These are phyloP conservation scores for Portunus trituberculatus DNA, from an alignment of 1,140 invertebrate species.

Conservation along the genomic window DNA sequence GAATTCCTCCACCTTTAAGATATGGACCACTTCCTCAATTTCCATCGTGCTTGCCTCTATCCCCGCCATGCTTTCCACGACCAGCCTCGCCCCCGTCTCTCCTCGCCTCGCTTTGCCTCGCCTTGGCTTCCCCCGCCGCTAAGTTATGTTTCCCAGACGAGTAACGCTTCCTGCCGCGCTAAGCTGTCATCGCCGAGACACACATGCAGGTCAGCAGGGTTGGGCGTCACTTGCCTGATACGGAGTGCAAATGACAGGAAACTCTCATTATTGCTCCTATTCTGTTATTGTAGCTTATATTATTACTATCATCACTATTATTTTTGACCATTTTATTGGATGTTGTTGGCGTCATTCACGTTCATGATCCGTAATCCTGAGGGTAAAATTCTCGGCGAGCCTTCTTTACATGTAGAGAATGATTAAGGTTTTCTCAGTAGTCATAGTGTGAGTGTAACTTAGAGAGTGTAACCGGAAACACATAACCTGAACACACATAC, in stretches of 20 bases:
- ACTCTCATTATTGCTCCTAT: not conserved
- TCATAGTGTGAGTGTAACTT: not conserved
- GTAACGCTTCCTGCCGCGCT: not conserved
- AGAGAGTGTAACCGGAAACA: not conserved
- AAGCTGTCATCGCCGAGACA: not conserved
- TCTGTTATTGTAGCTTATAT: not conserved
- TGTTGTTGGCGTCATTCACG: not conserved
- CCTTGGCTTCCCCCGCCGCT: not conserved
- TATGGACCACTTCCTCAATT: constrained; percentile 7
- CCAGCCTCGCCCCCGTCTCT: not conserved
- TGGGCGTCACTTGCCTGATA: not conserved
- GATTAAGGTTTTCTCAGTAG: not conserved
- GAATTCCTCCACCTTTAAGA: not conserved
- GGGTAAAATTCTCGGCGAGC: not conserved
- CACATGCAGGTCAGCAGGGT: not conserved
- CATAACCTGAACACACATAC: not conserved
- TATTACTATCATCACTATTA: not conserved
- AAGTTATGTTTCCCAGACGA: not conserved
- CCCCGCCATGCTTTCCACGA: not conserved
- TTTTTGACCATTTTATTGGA: not conserved
- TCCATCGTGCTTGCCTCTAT: not conserved
- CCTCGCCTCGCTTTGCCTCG: too few relatives aligned
- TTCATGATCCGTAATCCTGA: too few relatives aligned
- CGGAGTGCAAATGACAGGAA: not conserved
- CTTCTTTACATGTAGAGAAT: not conserved